phyloP scores from a whole-genome alignment of 2,797 vertebrate genomes.

The Pseudopleuronectes americanus region DNA sequence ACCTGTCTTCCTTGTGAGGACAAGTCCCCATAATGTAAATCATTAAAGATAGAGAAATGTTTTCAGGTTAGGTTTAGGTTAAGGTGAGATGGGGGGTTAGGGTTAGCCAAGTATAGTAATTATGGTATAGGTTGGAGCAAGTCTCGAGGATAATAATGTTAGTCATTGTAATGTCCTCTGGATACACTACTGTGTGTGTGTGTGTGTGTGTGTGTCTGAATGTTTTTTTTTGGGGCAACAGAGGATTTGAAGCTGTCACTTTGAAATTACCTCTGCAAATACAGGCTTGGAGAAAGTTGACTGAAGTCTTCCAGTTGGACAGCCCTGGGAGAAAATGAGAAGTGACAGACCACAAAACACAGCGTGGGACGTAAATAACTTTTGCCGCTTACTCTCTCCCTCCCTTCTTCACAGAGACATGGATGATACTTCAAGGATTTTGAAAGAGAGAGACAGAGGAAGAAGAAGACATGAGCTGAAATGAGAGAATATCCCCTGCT shows the following conservation, averaged over 20 bases:
- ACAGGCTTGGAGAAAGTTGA: slow-evolving; percentile 75
- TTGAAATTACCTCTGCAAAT: slow-evolving; percentile 81
- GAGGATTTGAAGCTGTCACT: slow-evolving; percentile 79
- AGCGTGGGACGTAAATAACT: slow-evolving; percentile 79
- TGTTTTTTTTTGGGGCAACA: background rate
- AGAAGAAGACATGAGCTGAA: slow-evolving; percentile 63
- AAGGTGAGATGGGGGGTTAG: no score
- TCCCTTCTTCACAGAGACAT: slow-evolving; percentile 52
- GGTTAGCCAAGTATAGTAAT: no score
- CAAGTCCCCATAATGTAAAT: no score
- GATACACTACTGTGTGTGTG: no score
- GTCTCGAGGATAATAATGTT: no score
- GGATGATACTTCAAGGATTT: slow-evolving; percentile 82
- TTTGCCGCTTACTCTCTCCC: slow-evolving; percentile 34
- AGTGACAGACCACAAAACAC: slow-evolving; percentile 80
- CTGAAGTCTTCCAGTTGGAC: slow-evolving; percentile 75
- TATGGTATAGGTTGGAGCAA: no score
- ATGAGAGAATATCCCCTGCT: slow-evolving; percentile 81
- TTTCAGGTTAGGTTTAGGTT: no score
- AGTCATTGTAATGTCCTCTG: no score
- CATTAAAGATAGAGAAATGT: no score
- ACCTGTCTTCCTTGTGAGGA: no score
- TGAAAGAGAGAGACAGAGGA: slow-evolving; percentile 41
- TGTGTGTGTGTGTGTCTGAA: slow-evolving; percentile 20
- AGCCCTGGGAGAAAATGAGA: slow-evolving; percentile 76